A percentile compares a stretch with the other conserved stretches of the same genome.
Evolutionary conservation across 2,797 vertebrate species (phyloP).

Genomic region (Ammospiza maritima): DNA sequence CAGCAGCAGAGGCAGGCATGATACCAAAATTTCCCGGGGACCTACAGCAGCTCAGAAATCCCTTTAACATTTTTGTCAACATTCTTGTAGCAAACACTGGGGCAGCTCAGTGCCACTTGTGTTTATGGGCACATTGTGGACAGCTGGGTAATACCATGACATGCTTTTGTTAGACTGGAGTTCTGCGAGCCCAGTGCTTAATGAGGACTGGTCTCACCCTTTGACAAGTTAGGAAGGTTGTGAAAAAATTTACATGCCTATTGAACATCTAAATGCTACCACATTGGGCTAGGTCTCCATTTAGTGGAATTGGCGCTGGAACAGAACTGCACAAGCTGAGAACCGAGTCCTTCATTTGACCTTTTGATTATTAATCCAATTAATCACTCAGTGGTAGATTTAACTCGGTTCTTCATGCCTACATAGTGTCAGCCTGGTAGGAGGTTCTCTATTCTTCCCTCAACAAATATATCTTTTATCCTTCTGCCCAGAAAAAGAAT

Average conservation of each 20-base stretch:
- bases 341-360: constrained; percentile 25
- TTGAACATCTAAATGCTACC: neutral
- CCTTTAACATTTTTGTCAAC: neutral
- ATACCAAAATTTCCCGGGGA: neutral
- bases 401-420: constrained; percentile 17
- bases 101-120: neutral
- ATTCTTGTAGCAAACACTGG: neutral
- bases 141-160: neutral
- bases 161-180: neutral
- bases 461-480: neutral
- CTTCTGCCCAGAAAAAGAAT: constrained; percentile 13
- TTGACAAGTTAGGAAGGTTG: neutral
- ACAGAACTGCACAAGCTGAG: constrained; percentile 6
- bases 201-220: neutral
- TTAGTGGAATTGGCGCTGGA: neutral
- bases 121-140: neutral
- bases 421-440: neutral
- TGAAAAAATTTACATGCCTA: neutral
- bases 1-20: neutral
- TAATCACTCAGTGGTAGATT: constrained; percentile 47
- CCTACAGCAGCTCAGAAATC: neutral
- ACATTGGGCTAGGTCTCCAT: neutral
- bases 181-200: neutral
- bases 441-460: neutral
- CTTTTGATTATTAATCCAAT: constrained; percentile 51